These are phyloP conservation scores for Glossosoma conforme DNA, from an alignment of 1,140 invertebrate genomes.

Conservation along the genomic window DNA sequence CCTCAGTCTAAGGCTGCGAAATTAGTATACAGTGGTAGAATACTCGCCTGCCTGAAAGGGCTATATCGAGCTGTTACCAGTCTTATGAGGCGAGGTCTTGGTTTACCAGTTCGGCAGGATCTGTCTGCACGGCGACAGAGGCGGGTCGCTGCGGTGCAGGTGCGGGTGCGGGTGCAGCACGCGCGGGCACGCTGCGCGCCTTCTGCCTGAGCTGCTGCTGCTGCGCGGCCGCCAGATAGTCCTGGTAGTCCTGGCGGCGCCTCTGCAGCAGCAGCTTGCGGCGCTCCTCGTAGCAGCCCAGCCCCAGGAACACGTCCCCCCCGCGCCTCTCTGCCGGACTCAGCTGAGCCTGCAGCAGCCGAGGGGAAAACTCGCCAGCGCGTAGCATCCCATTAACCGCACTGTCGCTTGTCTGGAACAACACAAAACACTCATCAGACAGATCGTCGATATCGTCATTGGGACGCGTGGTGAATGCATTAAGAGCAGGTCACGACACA, in stretches of 20 bases:
- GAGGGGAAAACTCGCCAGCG: conserved; percentile 54
- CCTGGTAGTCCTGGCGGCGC: conserved; percentile 48
- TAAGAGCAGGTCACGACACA: too few species aligned
- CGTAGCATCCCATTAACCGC: conserved; percentile 46
- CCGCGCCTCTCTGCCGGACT: conserved; percentile 33
- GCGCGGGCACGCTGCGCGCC: conserved; percentile 2
- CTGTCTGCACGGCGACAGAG: conserved; percentile 28
- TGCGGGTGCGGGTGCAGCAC: not conserved
- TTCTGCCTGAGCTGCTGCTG: not conserved
- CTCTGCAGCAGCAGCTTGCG: conserved; percentile 46
- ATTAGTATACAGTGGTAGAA: too few species aligned
- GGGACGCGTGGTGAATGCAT: too few species aligned
- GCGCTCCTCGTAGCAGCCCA: conserved; percentile 53
- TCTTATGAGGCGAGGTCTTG: too few species aligned
- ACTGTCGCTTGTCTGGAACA: conserved; percentile 15
- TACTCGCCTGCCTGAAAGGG: too few species aligned
- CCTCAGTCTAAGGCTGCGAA: too few species aligned
- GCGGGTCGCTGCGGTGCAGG: conserved; percentile 14
- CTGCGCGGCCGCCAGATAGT: conserved; percentile 40
- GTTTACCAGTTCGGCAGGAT: conserved; percentile 24
- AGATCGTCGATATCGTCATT: too few species aligned
- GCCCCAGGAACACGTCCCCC: conserved; percentile 46
- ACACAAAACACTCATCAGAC: not conserved
- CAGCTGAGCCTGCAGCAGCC: conserved; percentile 49
- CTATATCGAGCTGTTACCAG: too few species aligned